Evolutionary conservation across 2,888 invertebrate genomes (phyloP), one percentile per base, ranked within the genome.

Genomic region (Chaitophorus viminalis): DNA sequence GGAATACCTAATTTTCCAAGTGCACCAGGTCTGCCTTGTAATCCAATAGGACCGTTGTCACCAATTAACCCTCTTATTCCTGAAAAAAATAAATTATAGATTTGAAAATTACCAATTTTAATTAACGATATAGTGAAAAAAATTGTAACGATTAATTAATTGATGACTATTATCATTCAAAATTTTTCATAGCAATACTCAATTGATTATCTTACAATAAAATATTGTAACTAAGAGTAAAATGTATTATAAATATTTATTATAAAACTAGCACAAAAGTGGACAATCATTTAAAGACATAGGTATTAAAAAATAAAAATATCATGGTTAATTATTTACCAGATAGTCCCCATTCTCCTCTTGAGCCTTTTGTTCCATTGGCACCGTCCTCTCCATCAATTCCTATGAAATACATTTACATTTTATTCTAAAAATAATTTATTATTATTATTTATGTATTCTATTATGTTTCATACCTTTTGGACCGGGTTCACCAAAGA

Each of bases 41-140:
- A n/a, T 68, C 89, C 89, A 25, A 29, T 18, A 1, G 60, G 52
- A 39, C 89, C 89, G 0, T 0, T 17, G n/a, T 90, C 90, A 68
- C 90, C 90, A 46, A 89, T 89, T 17, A 89, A 70, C 86, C 91
- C 92, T 88, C 90, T 90, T 31, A 89, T 77, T 21, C 92, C 92
- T n/a, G 89, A 85, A 76, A 4, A 4, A 65, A 78, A 39, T 25
- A 81, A 8, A 36, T 52, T 52, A 21, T 18, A 46, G 1, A 46
- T 9, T 46, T 46, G 5, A 46, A 46, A 46, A 46, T 46, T 6
- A 39, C 11, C 39, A 39, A 54, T 54, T 54, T 54, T 21, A 54
- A 3, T 54, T 18, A 60, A 60, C 6, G 6, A 60, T 9, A 25
- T 60, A 18, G 25, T 60, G 2, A 25, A 60, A 6, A 60, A 60